Evolutionary conservation across 23 tunicate genomes (phyloP).

Genomic region (Ciona savignyi): DNA sequence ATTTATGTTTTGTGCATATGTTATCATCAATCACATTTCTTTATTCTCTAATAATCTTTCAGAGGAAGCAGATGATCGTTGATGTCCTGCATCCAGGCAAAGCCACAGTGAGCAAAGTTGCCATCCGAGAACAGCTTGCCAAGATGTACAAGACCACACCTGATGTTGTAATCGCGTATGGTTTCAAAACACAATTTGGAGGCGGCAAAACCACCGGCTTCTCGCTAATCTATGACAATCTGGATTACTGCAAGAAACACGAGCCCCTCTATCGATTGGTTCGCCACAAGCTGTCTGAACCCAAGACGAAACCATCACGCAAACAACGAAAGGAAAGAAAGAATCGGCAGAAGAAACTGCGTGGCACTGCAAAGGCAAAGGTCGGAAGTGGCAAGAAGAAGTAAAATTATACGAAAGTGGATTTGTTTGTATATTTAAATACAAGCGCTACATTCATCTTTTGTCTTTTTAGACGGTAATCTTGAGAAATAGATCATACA

Average conservation of each 20-base stretch:
- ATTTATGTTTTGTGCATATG: no score
- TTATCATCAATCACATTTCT: no score
- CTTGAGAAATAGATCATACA: no score
- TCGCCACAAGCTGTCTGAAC: constrained; percentile 64
- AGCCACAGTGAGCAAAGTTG: constrained; percentile 63
- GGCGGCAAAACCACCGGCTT: constrained; percentile 98
- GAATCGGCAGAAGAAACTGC: constrained; percentile 90
- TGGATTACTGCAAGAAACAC: constrained; percentile 72
- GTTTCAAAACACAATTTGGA: constrained; percentile 97
- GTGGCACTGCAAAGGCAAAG: constrained; percentile 93
- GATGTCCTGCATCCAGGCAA: constrained; percentile 96
- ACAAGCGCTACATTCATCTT: neutral
- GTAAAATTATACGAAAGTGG: neutral
- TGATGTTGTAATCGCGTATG: constrained; percentile 78
- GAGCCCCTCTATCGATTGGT: constrained; percentile 83
- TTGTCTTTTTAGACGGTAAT: no score
- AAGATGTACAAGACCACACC: constrained; percentile 88
- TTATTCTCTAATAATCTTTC: neutral
- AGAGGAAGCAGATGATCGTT: constrained; percentile 85
- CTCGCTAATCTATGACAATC: constrained; percentile 91
- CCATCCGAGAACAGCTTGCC: constrained; percentile 85
- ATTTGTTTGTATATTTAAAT: neutral
- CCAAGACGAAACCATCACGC: constrained; percentile 56
- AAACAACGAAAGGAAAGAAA: constrained; percentile 95
- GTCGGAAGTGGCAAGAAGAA: constrained; percentile 93